A percentile compares a stretch with the other conserved stretches of the same genome.
phyloP scores from a whole-genome alignment of 2,888 invertebrate species.

The Ectropis crepuscularia region DNA sequence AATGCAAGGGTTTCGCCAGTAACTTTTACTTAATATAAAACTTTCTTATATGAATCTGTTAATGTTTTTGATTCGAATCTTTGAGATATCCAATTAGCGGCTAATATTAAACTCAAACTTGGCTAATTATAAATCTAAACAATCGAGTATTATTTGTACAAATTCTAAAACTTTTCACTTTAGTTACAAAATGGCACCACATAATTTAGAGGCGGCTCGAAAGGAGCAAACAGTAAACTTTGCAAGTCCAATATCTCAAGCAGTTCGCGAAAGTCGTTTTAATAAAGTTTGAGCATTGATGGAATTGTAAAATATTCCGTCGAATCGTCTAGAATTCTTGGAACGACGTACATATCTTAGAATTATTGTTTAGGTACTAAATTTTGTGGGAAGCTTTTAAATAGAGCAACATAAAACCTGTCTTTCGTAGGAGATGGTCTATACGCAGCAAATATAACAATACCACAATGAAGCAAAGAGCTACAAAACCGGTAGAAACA shows the following conservation, averaged over 20 bases:
- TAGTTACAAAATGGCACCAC: slow-evolving; percentile 7
- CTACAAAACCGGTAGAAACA: too few species aligned
- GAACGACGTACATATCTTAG: not conserved
- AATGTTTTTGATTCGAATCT: not conserved
- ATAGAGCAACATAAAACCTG: not conserved
- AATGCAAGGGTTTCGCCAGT: too few species aligned
- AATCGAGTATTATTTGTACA: slow-evolving; percentile 1
- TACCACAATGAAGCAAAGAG: too few species aligned
- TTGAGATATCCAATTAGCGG: not conserved
- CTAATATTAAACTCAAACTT: not conserved
- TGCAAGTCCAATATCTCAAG: slow-evolving; percentile 23
- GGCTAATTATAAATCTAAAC: not conserved
- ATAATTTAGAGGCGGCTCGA: slow-evolving; percentile 8
- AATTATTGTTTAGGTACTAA: not conserved
- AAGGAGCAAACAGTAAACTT: slow-evolving; percentile 19
- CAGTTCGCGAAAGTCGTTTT: slow-evolving; percentile 22
- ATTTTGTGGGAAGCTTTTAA: not conserved
- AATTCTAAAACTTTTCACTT: slow-evolving; percentile 10
- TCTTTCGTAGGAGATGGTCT: too few species aligned
- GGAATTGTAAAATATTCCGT: slow-evolving; percentile 19
- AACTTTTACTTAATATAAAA: too few species aligned
- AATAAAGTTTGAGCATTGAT: slow-evolving; percentile 24
- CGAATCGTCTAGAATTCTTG: slow-evolving; percentile 3
- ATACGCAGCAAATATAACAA: too few species aligned
- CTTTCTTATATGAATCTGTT: too few species aligned